Evolutionary conservation across 2,113 vertebrate genomes (phyloP).

Genomic region (Leucosticte australis): DNA sequence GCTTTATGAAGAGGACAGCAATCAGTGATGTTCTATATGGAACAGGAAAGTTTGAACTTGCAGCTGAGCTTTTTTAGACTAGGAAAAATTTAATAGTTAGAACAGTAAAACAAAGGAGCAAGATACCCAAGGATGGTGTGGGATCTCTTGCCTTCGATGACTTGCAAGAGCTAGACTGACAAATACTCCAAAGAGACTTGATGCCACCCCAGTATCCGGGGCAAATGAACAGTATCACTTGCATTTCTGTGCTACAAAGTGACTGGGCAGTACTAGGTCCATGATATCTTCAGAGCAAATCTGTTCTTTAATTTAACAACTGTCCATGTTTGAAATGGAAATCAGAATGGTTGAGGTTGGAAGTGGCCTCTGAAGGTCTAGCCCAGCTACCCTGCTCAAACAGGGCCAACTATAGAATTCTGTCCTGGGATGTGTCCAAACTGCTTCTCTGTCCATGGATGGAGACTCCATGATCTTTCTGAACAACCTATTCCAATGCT

Average conservation of each 20-base stretch:
- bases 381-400: background rate
- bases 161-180: background rate
- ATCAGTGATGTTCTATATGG: background rate
- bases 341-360: background rate
- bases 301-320: background rate
- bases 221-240: background rate
- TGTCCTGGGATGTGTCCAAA: background rate
- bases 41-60: background rate
- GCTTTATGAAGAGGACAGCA: background rate
- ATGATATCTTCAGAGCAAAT: background rate
- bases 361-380: background rate
- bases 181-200: background rate
- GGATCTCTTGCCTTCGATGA: background rate
- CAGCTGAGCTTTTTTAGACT: background rate
- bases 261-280: background rate
- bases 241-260: background rate
- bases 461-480: background rate
- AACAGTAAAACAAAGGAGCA: background rate
- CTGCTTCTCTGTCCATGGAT: background rate
- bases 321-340: background rate
- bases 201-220: background rate
- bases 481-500: background rate
- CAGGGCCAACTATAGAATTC: rapidly evolving
- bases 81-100: background rate
- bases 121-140: background rate